Base-by-base conservation (phyloP, 2,888 invertebrate genomes). In the Callyntrura guangdongensis region DNA sequence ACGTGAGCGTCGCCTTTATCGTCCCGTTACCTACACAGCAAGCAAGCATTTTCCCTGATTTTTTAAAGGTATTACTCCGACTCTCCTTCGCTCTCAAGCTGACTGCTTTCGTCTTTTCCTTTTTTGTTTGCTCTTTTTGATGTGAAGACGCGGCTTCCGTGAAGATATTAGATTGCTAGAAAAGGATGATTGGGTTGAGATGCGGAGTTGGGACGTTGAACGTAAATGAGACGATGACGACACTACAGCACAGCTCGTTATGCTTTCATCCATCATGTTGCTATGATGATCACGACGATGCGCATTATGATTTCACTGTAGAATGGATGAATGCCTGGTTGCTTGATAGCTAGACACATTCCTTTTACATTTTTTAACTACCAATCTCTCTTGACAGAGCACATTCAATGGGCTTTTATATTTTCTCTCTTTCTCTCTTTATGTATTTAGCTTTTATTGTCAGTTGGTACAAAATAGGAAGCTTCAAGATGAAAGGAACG, bases 121-220 rank as follows among this genome's bases (percentile, higher is more conserved):
- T 59, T n/a, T 79, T 9, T 79, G 79, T 79, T 79, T 79, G 56
- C 79, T n/a, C 36, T 79, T 56, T 79, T 59, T 27, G n/a, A 56
- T 79, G 79, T 59, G 27, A 79, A 56, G 56, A 59, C n/a, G 69
- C 36, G 27, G 59, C 36, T 79, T 56, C 59, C 56, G 17, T 59
- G 56, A 27, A 6, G 56, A 79, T 59, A 27, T 59, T 59, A 53
- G 17, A 79, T 25, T 59, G 79, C 56, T 59, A 79, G n/a, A 79
- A 59, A 27, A 12, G 25, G 14, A 59, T 59, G 59, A 79, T 59
- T 79, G 59, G 56, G 20, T 12, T 22, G 74, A 69, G 69, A 5
- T 69, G 36, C 17, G 17, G 2, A 69, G 74, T 74, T 47, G 22
- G 12, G 49, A 22, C 4, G 2, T 5, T 49, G 74, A 20, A 36